phyloP scores from a whole-genome alignment of 2,888 invertebrate species.

The Ormyrus rosae region DNA sequence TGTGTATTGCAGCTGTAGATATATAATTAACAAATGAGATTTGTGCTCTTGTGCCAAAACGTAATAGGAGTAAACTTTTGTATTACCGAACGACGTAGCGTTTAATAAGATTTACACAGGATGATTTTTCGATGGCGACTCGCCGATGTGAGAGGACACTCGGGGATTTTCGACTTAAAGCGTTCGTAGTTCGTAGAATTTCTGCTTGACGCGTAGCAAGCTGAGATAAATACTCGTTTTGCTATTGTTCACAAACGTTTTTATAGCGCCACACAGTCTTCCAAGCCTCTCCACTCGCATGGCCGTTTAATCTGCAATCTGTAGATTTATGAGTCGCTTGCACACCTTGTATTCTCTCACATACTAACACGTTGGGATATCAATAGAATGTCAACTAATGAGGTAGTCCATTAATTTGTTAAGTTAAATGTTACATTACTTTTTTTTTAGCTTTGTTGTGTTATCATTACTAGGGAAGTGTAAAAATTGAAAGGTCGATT shows the following conservation, averaged over 20 bases:
- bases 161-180: constrained; percentile 18
- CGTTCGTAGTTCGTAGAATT: not conserved
- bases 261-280: constrained; percentile 52
- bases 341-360: constrained; percentile 34
- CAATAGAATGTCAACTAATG: not conserved
- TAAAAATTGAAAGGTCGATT: too few species aligned
- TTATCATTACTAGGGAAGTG: too few species aligned
- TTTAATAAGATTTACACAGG: constrained; percentile 29
- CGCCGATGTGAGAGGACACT: not conserved
- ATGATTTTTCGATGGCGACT: constrained; percentile 33
- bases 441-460: not conserved
- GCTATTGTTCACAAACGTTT: constrained; percentile 18
- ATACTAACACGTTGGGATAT: not conserved
- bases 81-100: constrained; percentile 29
- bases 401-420: not conserved
- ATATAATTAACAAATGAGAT: constrained; percentile 43
- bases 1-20: constrained; percentile 28
- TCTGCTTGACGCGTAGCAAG: constrained; percentile 23
- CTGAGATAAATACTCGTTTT: constrained; percentile 21
- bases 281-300: constrained; percentile 40
- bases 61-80: constrained; percentile 39
- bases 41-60: constrained; percentile 53
- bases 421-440: not conserved
- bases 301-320: not conserved
- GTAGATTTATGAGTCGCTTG: constrained; percentile 8